phyloP scores from a whole-genome alignment of 2,113 vertebrate genomes.

The Paraplagusia blochii region DNA sequence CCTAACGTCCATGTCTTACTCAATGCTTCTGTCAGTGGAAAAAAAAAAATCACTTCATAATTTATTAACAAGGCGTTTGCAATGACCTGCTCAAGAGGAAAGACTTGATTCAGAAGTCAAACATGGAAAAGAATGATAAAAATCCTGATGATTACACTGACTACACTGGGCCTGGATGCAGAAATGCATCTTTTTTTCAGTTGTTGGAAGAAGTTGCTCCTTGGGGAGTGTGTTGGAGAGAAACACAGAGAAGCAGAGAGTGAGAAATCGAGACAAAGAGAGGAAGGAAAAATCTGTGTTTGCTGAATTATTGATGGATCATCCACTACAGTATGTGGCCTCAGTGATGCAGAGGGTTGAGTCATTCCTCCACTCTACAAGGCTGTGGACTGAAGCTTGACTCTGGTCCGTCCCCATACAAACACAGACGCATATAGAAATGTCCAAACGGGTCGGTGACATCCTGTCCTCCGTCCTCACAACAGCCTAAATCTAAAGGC shows the following conservation, averaged over 20 bases:
- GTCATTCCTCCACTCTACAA: conserved; percentile 41
- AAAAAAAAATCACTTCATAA: no score
- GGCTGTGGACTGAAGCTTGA: conserved; percentile 29
- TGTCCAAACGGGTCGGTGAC: not conserved
- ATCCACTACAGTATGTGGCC: conserved; percentile 46
- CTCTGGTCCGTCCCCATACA: conserved; percentile 13
- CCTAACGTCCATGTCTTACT: no score
- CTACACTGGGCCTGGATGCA: no score
- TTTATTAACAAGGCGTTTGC: no score
- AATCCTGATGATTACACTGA: no score
- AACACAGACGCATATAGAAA: conserved; percentile 4
- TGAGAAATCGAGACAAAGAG: conserved; percentile 18
- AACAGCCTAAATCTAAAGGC: not conserved
- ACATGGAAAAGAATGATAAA: no score
- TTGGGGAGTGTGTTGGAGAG: conserved; percentile 24
- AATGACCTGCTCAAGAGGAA: no score
- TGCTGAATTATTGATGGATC: conserved; percentile 74
- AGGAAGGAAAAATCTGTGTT: conserved; percentile 57
- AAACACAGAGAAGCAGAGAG: conserved; percentile 4
- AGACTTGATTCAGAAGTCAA: no score
- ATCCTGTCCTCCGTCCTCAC: not conserved
- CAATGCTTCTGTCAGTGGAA: no score
- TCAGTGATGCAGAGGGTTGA: conserved; percentile 40
- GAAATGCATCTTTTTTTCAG: no score
- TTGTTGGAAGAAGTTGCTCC: no score